phyloP scores from a whole-genome alignment of 2,888 invertebrate species.

The Drosophila mayaguana region DNA sequence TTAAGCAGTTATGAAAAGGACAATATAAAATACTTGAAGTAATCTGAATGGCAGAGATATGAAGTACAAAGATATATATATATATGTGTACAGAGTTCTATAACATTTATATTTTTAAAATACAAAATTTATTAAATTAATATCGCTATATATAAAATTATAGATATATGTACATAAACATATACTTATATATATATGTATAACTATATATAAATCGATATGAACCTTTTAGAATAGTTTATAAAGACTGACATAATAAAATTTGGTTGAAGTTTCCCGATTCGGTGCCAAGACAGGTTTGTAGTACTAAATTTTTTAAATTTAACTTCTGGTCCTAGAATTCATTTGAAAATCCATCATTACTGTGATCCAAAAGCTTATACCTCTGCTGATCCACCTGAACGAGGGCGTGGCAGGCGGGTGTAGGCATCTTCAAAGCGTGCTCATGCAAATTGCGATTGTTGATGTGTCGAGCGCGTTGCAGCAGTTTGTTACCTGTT shows the following conservation, averaged over 20 bases:
- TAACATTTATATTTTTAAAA: background rate
- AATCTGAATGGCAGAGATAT: background rate
- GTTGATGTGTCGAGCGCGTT: slow-evolving; percentile 54
- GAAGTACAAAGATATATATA: too few relatives aligned
- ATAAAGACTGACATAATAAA: background rate
- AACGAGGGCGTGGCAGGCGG: slow-evolving; percentile 57
- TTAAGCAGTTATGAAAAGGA: background rate
- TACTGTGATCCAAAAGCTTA: slow-evolving; percentile 30
- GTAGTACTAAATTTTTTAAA: background rate
- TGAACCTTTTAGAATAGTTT: background rate
- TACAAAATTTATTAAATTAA: background rate
- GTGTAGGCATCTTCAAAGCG: slow-evolving; percentile 58
- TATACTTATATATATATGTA: background rate
- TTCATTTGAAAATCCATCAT: slow-evolving; percentile 1
- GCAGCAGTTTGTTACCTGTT: slow-evolving; percentile 61
- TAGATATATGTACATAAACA: background rate
- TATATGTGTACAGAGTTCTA: background rate
- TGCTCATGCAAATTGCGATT: slow-evolving; percentile 53
- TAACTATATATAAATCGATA: background rate
- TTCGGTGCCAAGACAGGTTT: background rate
- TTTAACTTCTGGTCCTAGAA: background rate
- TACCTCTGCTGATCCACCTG: slow-evolving; percentile 34
- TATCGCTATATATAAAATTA: background rate
- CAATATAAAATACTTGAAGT: background rate
- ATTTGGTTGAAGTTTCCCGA: slow-evolving; percentile 2